Base-by-base conservation (phyloP, 2,888 invertebrate genomes). In the Drosophila vallismaia region DNA sequence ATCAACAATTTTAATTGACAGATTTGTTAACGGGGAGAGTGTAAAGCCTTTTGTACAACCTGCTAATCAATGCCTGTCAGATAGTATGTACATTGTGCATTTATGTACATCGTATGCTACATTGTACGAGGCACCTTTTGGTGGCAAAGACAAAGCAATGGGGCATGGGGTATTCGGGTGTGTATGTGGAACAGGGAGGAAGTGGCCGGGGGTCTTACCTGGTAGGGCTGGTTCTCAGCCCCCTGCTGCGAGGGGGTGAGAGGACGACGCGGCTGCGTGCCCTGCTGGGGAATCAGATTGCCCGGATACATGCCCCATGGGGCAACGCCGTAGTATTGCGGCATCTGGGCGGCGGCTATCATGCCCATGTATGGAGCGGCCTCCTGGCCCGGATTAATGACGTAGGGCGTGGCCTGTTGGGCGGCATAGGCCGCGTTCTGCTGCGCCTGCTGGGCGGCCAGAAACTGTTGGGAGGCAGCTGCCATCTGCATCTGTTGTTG, bases 301-400 rank as follows among this genome's bases (percentile, higher is more conserved):
- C 96, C 94, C 44, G 97, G 97, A 92, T 98, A 98, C 89, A 98
- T 96, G 77, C 95, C 95, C 97, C 98, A 98, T 31, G 97, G 97
- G 55, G 95, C 95, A 77, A 97, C 96, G 63, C 97, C 96, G 92
- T 98, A 98, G 93, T 98, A 98, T 54, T 89, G 90, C 89, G 97
- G 98, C 87, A 97, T 94, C 91, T 95, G 93, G 92, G 94, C 95
- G 89, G 97, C 95, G 89, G 97, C 95, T 88, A 96, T 95, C 89
- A 97, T 93, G 64, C 96, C 94, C 89, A 96, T 95, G 92, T 97
- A 98, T 31, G 97, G 97, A 76, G 94, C 92, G 29, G 92, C 92
- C 91, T 95, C 95, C 91, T 95, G 95, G 33, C 93, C 93, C 54
- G 97, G 95, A 92, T 97, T 97, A 87, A 97, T 95, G 88, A 97